Evolutionary conservation across 1,140 invertebrate species (phyloP), one percentile per base, ranked within the genome.

Genomic region (Pseudobourletiella spinata): DNA sequence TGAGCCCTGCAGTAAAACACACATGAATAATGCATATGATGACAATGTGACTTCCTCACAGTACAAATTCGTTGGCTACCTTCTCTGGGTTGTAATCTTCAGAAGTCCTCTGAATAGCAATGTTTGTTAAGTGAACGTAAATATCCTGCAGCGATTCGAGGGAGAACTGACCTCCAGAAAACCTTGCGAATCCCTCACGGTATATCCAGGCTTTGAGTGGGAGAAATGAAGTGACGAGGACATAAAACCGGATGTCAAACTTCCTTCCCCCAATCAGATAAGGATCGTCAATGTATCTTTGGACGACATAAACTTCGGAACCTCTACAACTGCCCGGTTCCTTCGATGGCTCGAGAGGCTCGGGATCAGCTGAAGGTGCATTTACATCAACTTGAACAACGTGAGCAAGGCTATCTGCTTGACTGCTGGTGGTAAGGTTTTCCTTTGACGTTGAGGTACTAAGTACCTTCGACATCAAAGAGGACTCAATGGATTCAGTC

Each of bases 151-250:
- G 71, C 2, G 78, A 68, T 43, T 77, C 76, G 42, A 81, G 74
- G 55, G 79, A 79, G 71, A 81, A 84, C 59, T 79, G 77, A 20
- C 79, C 77, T n/a, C 78, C 77, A 39, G 81, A 82, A 60, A 84
- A 78, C 22, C 82, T 71, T 18, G 80, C 80, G 70, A 84, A 84
- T 2, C 82, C 82, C 44, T 83, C 76, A 22, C 79, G 78, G 70
- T 82, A 83, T 55, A 86, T 70, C 76, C 85, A 86, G 11, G 82
- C 80, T 55, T 80, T 77, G 25, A 86, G 71, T 8, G 84, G 84
- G 64, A 54, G 66, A 63, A 68, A 74, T 48, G 78, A 84, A 63
- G 77, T 83, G 28, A 81, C 80, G 63, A 80, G 75, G 30, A 83
- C 80, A 70, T 82, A 83, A 56, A 84, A 64, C 51, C 83, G 70